These are phyloP conservation scores for Synodontis membranacea DNA, from an alignment of 2,113 vertebrate species.

Conservation along the genomic window DNA sequence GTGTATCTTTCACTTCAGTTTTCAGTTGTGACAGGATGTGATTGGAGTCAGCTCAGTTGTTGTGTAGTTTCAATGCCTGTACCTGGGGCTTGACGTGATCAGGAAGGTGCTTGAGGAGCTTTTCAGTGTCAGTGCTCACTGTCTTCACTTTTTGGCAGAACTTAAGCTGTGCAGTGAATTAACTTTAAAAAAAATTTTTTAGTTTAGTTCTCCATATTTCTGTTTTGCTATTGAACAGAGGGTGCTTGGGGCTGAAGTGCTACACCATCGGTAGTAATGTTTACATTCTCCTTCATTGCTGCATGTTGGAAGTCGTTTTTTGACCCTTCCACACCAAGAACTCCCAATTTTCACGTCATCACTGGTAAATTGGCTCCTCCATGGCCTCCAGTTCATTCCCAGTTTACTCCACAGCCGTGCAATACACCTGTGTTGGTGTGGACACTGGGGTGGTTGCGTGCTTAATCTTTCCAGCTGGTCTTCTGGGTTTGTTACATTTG, in stretches of 20 bases:
- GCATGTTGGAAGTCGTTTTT: slow-evolving; percentile 5
- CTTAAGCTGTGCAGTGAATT: slow-evolving; percentile 39
- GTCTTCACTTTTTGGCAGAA: slow-evolving; percentile 40
- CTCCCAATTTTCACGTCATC: slow-evolving; percentile 7
- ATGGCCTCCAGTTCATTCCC: background rate
- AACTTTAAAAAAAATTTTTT: background rate
- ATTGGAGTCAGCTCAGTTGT: background rate
- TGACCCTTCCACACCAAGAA: background rate
- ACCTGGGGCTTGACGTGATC: background rate
- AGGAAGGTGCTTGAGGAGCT: background rate
- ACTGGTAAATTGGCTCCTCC: slow-evolving; percentile 25
- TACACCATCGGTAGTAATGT: slow-evolving; percentile 36
- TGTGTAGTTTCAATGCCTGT: background rate
- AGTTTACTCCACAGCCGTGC: slow-evolving; percentile 11
- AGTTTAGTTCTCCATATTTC: background rate
- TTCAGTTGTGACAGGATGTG: background rate
- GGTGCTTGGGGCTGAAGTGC: background rate
- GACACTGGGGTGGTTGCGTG: background rate
- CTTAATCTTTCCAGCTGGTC: slow-evolving; percentile 4
- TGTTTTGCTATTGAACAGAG: background rate
- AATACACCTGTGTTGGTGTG: slow-evolving; percentile 7
- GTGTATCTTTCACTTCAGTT: background rate
- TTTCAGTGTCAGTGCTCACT: background rate
- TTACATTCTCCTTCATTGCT: slow-evolving; percentile 47
- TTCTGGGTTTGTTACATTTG: slow-evolving; percentile 7